Evolutionary conservation across 2,888 invertebrate species (phyloP), one percentile per base, ranked within the genome.

Genomic region (Choristoneura rosaceana): DNA sequence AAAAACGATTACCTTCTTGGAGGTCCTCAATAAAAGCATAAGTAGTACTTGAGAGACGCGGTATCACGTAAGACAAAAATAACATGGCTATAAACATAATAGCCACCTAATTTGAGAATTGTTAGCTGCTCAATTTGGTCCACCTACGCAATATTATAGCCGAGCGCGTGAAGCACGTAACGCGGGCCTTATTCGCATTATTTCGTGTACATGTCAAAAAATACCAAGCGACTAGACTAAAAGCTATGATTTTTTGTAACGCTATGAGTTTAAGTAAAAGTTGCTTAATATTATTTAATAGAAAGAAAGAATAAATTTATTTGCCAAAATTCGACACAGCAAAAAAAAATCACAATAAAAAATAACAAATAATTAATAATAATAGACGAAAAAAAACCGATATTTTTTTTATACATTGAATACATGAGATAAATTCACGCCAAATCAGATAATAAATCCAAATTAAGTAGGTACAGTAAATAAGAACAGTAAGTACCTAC

Each of bases 131-230:
- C 71, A 73, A 63, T 69, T 73, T 65, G 58, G 50, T 12, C 41
- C 71, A 62, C 60, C 66, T 55, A 61, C 71, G 71, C 66, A 67
- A 58, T 66, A 55, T 70, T 59, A 59, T 59, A 64, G 50, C 33
- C 38, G 17, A 61, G 43, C 52, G 66, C 52, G 69, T 60, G 70
- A 73, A 73, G 67, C 43, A 70, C 58, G 61, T 64, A 82, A 83
- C 79, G 82, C 79, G 86, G 7, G 81, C 84, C 82, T 81, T 79
- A 79, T 78, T 83, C 82, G 81, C 80, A 81, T 80, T 77, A 12
- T 62, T 33, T 41, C 33, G 1, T 10, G 25, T n/a, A 62, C 9
- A 62, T 45, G 33, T 62, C 14, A n/a, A 25, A 45, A 62, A 55
- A 55, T 55, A 62, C 62, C 8, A 14, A 45, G 25, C n/a, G 62